A percentile compares a stretch with the other conserved stretches of the same genome.
Evolutionary conservation across 2,888 invertebrate species (phyloP).

Genomic region (Scaptomyza flava): DNA sequence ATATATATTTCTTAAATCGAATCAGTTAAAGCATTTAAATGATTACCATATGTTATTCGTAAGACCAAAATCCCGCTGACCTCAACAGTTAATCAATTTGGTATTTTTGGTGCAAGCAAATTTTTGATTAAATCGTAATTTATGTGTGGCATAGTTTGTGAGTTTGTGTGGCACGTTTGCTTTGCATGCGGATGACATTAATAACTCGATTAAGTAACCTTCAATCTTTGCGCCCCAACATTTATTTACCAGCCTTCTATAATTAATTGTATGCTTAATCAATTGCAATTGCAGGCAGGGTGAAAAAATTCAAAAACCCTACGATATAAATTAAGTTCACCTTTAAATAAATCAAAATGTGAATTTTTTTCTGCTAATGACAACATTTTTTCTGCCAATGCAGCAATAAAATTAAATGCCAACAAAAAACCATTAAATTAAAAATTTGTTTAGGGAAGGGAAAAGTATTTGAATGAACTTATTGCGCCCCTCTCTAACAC

Average conservation of each 20-base stretch:
- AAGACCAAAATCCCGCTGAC: conserved; percentile 29
- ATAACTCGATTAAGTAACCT: conserved; percentile 62
- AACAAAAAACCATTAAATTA: too few relatives aligned
- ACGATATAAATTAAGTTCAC: conserved; percentile 10
- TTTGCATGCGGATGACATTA: conserved; percentile 54
- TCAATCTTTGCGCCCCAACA: neutral
- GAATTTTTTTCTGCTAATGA: conserved; percentile 9
- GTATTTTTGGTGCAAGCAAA: too few relatives aligned
- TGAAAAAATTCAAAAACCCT: conserved; percentile 4
- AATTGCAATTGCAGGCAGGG: conserved; percentile 35
- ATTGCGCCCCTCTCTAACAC: neutral
- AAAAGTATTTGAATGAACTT: too few relatives aligned
- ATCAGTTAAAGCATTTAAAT: conserved; percentile 30
- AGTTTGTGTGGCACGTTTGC: conserved; percentile 18
- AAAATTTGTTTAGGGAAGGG: too few relatives aligned
- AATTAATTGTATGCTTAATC: conserved; percentile 61
- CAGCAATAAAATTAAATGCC: conserved; percentile 57
- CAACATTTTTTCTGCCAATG: conserved; percentile 55
- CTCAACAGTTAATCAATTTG: conserved; percentile 48
- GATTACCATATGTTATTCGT: neutral
- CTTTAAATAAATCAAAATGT: conserved; percentile 41
- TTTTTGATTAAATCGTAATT: conserved; percentile 47
- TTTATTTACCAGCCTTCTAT: conserved; percentile 1
- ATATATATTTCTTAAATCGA: conserved; percentile 12
- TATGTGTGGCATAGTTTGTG: conserved; percentile 35